These are phyloP conservation scores for Alligator sinensis DNA, from an alignment of 2,113 vertebrate genomes.

Conservation along the genomic window DNA sequence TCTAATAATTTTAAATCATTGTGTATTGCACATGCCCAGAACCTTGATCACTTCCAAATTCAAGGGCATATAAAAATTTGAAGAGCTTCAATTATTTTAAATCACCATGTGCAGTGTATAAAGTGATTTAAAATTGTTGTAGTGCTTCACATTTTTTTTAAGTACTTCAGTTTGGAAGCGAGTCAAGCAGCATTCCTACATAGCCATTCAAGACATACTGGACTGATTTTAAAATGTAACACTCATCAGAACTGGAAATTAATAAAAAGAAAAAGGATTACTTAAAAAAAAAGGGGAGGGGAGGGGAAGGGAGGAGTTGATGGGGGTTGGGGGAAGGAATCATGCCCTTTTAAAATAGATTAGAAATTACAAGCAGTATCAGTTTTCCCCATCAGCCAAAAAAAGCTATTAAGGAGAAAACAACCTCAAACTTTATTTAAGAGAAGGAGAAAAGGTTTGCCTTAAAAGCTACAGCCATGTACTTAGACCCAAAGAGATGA, in stretches of 20 bases:
- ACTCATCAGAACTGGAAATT: slow-evolving; percentile 16
- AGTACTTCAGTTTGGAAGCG: slow-evolving; percentile 78
- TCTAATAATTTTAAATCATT: slow-evolving; percentile 81
- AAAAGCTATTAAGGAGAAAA: not conserved
- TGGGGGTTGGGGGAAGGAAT: not conserved
- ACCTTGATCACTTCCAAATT: slow-evolving; percentile 80
- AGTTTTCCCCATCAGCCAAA: not conserved
- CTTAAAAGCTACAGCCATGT: not conserved
- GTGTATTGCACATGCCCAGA: slow-evolving; percentile 79
- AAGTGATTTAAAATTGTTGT: slow-evolving; percentile 83
- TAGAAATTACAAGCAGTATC: not conserved
- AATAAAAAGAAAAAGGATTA: not conserved
- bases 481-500: not conserved
- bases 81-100: slow-evolving; percentile 88
- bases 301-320: rapidly evolving
- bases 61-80: slow-evolving; percentile 84
- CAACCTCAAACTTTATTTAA: not conserved
- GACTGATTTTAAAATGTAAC: slow-evolving; percentile 54
- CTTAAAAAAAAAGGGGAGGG: rapidly evolving
- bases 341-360: not conserved
- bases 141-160: slow-evolving; percentile 84
- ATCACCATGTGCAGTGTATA: slow-evolving; percentile 77
- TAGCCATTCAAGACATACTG: slow-evolving; percentile 54
- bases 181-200: slow-evolving; percentile 77
- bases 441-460: not conserved